Evolutionary conservation across 2,888 invertebrate genomes (phyloP), one percentile per base, ranked within the genome.

Genomic region (Keiferia lycopersicella): DNA sequence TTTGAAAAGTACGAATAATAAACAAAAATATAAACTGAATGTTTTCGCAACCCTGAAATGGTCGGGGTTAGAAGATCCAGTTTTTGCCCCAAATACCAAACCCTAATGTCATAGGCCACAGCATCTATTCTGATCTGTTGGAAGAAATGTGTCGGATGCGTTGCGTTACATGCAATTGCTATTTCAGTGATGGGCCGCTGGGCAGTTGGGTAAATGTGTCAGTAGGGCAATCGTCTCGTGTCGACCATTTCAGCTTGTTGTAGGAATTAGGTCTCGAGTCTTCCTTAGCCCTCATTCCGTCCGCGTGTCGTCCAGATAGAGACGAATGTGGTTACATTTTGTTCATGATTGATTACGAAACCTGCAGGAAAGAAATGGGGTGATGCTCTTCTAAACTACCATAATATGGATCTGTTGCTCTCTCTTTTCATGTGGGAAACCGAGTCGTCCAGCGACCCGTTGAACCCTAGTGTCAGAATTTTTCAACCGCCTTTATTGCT

Each of bases 161-260:
- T 65, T 68, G 68, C 66, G 62, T 48, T 62, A 39, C 30, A 79
- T 84, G 83, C 82, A 81, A 73, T 78, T 75, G 82, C 83, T 88
- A 87, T 88, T 88, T 88, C 77, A 81, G 86, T 84, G 71, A 30
- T 30, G 30, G 34, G 34, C 8, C 34, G 66, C 73, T 69, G 73
- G 45, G 66, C 73, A 68, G 73, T 73, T 68, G 71, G 72, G 74
- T 75, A 89, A 85, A 74, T 85, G 82, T 88, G 90, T 89, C 87
- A 90, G 79, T 88, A 70, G 83, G 84, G 68, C 88, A 83, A 79
- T 73, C 80, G 84, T 83, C 87, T 82, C 81, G 79, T 30, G 73
- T 72, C 61, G 81, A 79, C 86, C 83, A 86, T 85, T 86, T 84
- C 79, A 83, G 79, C 81, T 83, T 73, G 79, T 82, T 80, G 72